These are phyloP conservation scores for Agriotes lineatus DNA, from an alignment of 2,888 invertebrate species.

Conservation along the genomic window DNA sequence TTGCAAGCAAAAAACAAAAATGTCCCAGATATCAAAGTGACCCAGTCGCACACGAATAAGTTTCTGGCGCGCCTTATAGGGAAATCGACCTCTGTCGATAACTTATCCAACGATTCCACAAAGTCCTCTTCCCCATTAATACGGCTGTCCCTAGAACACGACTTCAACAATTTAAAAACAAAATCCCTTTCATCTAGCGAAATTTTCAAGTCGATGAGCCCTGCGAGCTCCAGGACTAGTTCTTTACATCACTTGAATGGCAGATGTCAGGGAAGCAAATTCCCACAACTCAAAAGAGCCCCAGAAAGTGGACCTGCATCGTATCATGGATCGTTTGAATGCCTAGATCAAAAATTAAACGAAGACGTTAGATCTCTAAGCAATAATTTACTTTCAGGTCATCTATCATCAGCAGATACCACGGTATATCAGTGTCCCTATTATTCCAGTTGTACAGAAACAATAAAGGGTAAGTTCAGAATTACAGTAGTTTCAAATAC, in stretches of 20 bases:
- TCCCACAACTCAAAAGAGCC: constrained; percentile 40
- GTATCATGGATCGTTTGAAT: constrained; percentile 61
- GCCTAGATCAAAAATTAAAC: constrained; percentile 48
- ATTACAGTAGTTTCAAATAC: too few relatives aligned
- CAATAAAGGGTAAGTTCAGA: constrained; percentile 54
- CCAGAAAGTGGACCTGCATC: constrained; percentile 53
- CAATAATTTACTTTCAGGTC: constrained; percentile 27
- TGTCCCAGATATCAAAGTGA: constrained; percentile 62
- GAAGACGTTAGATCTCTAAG: constrained; percentile 28
- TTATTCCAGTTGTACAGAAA: constrained; percentile 51
- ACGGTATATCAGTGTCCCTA: constrained; percentile 59
- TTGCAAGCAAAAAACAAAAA: constrained; percentile 58
- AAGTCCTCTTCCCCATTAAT: constrained; percentile 10
- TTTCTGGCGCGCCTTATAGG: constrained; percentile 67
- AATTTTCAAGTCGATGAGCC: constrained; percentile 61
- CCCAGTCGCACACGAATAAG: constrained; percentile 65
- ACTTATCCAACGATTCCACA: constrained; percentile 59
- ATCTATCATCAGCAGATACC: constrained; percentile 37
- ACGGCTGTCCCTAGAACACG: constrained; percentile 19
- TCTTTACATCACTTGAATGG: constrained; percentile 54
- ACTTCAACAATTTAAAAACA: constrained; percentile 57
- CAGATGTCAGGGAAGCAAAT: constrained; percentile 44
- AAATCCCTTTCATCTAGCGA: constrained; percentile 67
- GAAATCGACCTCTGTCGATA: constrained; percentile 68
- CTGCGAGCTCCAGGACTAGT: constrained; percentile 55